A percentile compares a stretch with the other conserved stretches of the same genome.
Conservation (phyloP, 1,140 invertebrate genomes). For the Eumaeus atala region DNA sequence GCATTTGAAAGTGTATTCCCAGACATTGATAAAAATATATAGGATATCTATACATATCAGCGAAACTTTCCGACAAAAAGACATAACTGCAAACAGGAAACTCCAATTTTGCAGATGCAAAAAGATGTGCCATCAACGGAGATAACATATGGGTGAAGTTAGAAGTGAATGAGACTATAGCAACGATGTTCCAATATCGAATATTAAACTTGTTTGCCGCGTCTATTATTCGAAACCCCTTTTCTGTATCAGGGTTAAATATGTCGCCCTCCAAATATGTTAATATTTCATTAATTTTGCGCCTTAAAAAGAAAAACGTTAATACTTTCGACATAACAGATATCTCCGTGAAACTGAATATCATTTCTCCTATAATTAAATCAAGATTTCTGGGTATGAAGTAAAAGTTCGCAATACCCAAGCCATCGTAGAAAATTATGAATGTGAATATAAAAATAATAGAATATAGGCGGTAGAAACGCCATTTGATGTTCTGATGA, state of each 20-base stretch:
- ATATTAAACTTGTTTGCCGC: slow-evolving; percentile 41
- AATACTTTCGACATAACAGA: slow-evolving; percentile 40
- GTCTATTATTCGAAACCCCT: slow-evolving; percentile 31
- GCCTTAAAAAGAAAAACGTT: slow-evolving; percentile 33
- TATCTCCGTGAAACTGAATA: slow-evolving; percentile 45
- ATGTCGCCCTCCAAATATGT: slow-evolving; percentile 38
- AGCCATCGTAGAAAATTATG: slow-evolving; percentile 26
- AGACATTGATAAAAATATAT: slow-evolving; percentile 49
- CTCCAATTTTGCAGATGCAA: slow-evolving; percentile 28
- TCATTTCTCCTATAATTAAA: slow-evolving; percentile 40
- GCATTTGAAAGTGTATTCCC: slow-evolving; percentile 44
- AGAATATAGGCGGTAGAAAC: slow-evolving; percentile 35
- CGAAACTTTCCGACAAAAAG: slow-evolving; percentile 38
- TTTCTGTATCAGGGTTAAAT: slow-evolving; percentile 38
- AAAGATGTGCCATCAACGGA: slow-evolving; percentile 38
- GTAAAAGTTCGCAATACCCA: slow-evolving; percentile 43
- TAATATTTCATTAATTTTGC: slow-evolving; percentile 36
- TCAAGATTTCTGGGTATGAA: slow-evolving; percentile 40
- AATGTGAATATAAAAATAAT: slow-evolving; percentile 31
- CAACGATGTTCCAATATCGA: slow-evolving; percentile 43
- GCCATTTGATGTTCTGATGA: slow-evolving; percentile 21
- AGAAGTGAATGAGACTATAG: slow-evolving; percentile 32
- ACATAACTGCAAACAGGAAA: slow-evolving; percentile 42
- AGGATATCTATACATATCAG: slow-evolving; percentile 33
- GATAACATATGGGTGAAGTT: slow-evolving; percentile 35